Base-by-base conservation (phyloP, 2,113 vertebrate genomes). In the Pipra filicauda region DNA sequence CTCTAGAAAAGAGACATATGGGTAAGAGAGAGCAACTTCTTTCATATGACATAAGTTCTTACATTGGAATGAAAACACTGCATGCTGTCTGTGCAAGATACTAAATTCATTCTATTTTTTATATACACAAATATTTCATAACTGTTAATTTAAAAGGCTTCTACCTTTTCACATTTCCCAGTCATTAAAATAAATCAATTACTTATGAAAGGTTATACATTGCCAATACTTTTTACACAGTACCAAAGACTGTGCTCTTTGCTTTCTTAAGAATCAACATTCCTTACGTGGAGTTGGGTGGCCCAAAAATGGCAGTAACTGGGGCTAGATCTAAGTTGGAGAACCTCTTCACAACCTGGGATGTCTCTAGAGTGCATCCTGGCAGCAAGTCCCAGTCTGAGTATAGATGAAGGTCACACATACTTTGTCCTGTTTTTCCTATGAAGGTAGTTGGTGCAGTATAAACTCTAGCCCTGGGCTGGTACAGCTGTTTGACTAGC, bases 171-270 rank as follows among this genome's bases (percentile, higher is more conserved):
- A 57, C 7, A 7, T 89, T 95, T 91, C 66, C 66, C 61, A 89
- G n/a, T 73, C 85, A 88, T 54, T 95, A 57, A 92, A 95, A 83
- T 19, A 78, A 94, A 94, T 46, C 26, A n/a, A 88, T 55, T 83
- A 85, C 52, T 66, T 52, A n/a, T 13, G 31, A 89, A 80, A 95
- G 24, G 77, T 57, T 94, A n/a, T 46, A 7, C 1, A 2, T 62
- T 74, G n/a, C 41, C 19, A 31, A 7, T 39, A 48, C 24, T 48
- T 66, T 83, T 55, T 35, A 67, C 43, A 15, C 1, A 2, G 61
- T 12, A 66, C 39, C 12, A 71, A 88, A 43, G 33, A 62, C 75
- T 33, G 19, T 12, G 23, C 2, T 30, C 37, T 80, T 54, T 66
- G 49, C 26, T 72, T 73, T 12, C 8, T 66, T 65, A 90, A 61